Evolutionary conservation across 2,888 invertebrate species (phyloP).

Genomic region (Anodontia alba): DNA sequence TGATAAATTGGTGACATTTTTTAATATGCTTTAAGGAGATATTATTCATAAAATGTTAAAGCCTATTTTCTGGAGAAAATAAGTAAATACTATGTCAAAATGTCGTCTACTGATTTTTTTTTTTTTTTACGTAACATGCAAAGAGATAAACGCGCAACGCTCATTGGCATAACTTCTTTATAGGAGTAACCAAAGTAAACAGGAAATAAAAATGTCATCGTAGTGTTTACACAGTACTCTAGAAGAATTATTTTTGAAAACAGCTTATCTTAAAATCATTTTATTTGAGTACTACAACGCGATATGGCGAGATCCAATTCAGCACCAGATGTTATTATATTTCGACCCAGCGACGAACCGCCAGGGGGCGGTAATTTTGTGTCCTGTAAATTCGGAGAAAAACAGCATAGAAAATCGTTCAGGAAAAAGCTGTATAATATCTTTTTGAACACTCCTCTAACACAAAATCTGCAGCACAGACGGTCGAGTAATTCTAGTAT

Average conservation of each 20-base stretch:
- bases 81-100: too few relatives aligned
- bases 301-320: conserved; percentile 18
- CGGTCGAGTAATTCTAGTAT: background rate
- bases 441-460: background rate
- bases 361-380: background rate
- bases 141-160: too few relatives aligned
- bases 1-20: too few relatives aligned
- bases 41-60: too few relatives aligned
- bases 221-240: background rate
- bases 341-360: background rate
- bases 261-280: background rate
- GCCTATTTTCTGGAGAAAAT: too few relatives aligned
- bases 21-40: too few relatives aligned
- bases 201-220: too few relatives aligned
- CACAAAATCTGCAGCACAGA: background rate
- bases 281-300: background rate
- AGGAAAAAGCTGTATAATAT: background rate
- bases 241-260: too few relatives aligned
- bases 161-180: too few relatives aligned
- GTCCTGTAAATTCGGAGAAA: background rate
- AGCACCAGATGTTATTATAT: background rate
- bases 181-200: too few relatives aligned
- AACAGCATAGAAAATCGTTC: background rate
- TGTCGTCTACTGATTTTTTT: too few relatives aligned
- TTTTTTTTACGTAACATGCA: too few relatives aligned